Evolutionary conservation across 2,113 vertebrate genomes (phyloP).

Genomic region (Phyllostomus hastatus): DNA sequence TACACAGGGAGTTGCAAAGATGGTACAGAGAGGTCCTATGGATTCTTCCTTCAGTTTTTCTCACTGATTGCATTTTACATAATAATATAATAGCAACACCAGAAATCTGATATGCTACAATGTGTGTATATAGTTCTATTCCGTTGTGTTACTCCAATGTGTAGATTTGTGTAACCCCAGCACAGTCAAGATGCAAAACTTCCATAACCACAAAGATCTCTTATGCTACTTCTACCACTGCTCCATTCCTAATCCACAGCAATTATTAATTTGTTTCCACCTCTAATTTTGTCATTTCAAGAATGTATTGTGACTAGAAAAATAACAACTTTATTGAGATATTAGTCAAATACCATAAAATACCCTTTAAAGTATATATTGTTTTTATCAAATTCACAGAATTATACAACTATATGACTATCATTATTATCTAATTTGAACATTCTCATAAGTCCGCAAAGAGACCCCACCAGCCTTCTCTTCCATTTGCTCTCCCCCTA

Average conservation of each 20-base stretch:
- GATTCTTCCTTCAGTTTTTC: not conserved
- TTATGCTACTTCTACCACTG: not conserved
- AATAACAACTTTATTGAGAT: not conserved
- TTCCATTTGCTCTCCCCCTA: not conserved
- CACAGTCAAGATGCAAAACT: not conserved
- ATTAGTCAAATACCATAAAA: not conserved
- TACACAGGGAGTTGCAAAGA: not conserved
- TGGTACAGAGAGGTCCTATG: not conserved
- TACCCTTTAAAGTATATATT: not conserved
- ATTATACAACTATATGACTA: not conserved
- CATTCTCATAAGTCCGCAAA: not conserved
- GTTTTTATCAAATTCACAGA: not conserved
- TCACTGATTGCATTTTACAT: not conserved
- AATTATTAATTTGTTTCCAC: not conserved
- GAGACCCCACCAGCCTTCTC: not conserved
- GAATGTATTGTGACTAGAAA: not conserved
- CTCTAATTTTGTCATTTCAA: not conserved
- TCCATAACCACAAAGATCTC: not conserved
- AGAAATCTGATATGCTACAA: not conserved
- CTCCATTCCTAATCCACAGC: not conserved
- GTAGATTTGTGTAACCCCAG: not conserved
- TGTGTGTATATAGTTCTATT: not conserved
- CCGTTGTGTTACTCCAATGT: not conserved
- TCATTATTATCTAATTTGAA: not conserved
- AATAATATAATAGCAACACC: slow-evolving; percentile 8